Evolutionary conservation across 2,113 vertebrate genomes (phyloP), one percentile per base, ranked within the genome.

Genomic region (Telmatochromis sp.): DNA sequence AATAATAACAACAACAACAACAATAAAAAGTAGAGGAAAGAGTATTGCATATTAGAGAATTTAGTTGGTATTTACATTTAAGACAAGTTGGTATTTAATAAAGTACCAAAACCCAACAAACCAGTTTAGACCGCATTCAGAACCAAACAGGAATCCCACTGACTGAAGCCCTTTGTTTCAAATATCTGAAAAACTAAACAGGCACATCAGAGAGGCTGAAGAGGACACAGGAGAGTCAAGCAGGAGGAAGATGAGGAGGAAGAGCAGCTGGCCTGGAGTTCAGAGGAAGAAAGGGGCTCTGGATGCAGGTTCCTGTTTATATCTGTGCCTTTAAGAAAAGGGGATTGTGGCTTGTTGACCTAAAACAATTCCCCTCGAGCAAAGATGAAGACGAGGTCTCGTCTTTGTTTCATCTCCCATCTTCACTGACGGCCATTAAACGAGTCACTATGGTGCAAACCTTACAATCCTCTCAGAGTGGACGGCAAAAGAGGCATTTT

Each of bases 291-390:
- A 79, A 68, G n/a, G 83, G 82, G 60, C 87, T 78, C 73, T 87
- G 60, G 53, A n/a, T 88, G 65, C 57, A 42, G 65, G 85, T 93
- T 96, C 93, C 94, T 95, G 95, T 96, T 96, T 96, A 93, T 68
- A 83, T 42, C 60, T 49, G 12, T 19, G 31, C 10, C 84, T 83
- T n/a, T 85, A 42, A 35, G 28, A 47, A 49, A 11, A 40, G 19
- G 47, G 10, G 55, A 47, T 60, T 49, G 57, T n/a, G 19, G 82
- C 23, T 55, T 92, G 86, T 93, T 90, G 84, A 86, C 84, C 68
- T 83, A 60, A 90, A 89, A 83, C 31, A 6, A 51, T 86, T 88
- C 84, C 81, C 15, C 49, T 87, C 78, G 37, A 85, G 57, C 78
- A 57, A 82, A 85, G 86, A 93, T 89, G 89, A 86, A 90, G 79